Percentiles rank a stretch among this genome's conserved stretches.
Conservation (phyloP, 2,888 invertebrate species). For the Toxonevra muliebris region DNA sequence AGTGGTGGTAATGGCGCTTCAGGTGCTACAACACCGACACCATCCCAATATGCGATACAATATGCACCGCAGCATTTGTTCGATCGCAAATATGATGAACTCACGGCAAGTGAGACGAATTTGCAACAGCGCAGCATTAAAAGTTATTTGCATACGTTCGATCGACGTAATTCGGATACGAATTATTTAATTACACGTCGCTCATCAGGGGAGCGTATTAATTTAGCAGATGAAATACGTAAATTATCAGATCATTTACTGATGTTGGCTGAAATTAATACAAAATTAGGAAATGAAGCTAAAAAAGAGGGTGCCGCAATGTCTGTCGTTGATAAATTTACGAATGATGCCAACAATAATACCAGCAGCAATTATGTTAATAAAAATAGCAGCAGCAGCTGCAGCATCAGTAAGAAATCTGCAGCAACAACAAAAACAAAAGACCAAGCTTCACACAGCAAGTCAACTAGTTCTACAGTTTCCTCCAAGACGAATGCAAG, state of each 20-base stretch:
- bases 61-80: slow-evolving; percentile 47
- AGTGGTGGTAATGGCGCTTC: slow-evolving; percentile 53
- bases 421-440: slow-evolving; percentile 15
- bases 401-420: neutral
- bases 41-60: slow-evolving; percentile 24
- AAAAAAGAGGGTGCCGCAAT: slow-evolving; percentile 15
- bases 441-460: slow-evolving; percentile 26
- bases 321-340: neutral
- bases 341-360: slow-evolving; percentile 16
- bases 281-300: slow-evolving; percentile 54
- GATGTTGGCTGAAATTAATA: slow-evolving; percentile 75
- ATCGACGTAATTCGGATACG: slow-evolving; percentile 82
- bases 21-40: slow-evolving; percentile 44
- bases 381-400: neutral
- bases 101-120: slow-evolving; percentile 49
- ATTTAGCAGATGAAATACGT: slow-evolving; percentile 83
- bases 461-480: neutral
- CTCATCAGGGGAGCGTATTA: slow-evolving; percentile 73
- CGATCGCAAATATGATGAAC: slow-evolving; percentile 53
- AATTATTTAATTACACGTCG: slow-evolving; percentile 70
- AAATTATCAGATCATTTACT: slow-evolving; percentile 82
- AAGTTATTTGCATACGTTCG: slow-evolving; percentile 68
- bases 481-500: neutral
- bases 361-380: neutral
- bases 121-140: slow-evolving; percentile 54